Evolutionary conservation across 2,113 vertebrate species (phyloP).

Genomic region (Picathartes gymnocephalus): DNA sequence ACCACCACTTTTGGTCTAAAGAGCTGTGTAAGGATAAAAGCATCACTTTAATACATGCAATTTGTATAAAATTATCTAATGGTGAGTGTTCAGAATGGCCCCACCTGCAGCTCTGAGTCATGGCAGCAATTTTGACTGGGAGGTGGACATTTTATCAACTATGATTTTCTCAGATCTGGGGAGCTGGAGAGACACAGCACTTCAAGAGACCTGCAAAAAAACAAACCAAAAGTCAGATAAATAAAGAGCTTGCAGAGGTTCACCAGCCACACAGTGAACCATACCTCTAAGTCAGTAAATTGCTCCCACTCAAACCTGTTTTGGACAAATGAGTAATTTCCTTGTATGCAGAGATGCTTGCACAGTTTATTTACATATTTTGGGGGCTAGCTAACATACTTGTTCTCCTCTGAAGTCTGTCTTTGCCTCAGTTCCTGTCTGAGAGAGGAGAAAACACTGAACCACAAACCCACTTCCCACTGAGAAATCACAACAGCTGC

Average conservation of each 20-base stretch:
- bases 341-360: neutral
- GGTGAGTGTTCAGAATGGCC: neutral
- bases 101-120: neutral
- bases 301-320: neutral
- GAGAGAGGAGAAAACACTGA: neutral
- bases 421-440: neutral
- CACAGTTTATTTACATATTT: neutral
- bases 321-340: neutral
- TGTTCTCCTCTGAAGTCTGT: neutral
- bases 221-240: neutral
- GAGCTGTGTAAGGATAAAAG: neutral
- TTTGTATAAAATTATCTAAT: neutral
- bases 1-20: neutral
- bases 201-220: neutral
- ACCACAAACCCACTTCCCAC: neutral
- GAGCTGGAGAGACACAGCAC: neutral
- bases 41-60: neutral
- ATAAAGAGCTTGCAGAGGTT: neutral
- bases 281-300: neutral
- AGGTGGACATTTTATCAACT: neutral
- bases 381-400: neutral
- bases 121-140: neutral
- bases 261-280: neutral
- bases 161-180: neutral
- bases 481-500: neutral